phyloP scores from a whole-genome alignment of 2,888 invertebrate species.

The Plusia festucae region DNA sequence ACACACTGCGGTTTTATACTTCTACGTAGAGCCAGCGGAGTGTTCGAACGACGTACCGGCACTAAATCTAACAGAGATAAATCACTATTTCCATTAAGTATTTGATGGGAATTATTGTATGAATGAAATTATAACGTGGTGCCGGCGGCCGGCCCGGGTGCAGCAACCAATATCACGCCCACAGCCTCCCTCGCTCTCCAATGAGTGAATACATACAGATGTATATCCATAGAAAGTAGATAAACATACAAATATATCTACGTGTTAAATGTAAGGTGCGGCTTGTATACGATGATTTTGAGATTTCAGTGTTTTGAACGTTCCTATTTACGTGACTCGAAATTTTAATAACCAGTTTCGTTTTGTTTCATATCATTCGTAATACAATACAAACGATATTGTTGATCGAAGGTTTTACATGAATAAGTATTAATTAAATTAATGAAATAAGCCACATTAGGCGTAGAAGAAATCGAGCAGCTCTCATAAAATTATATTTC shows the following conservation, averaged over 20 bases:
- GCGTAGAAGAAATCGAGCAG: too few species aligned
- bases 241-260: slow-evolving; percentile 60
- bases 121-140: slow-evolving; percentile 72
- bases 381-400: too few species aligned
- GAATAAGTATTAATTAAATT: too few species aligned
- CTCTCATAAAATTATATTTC: too few species aligned
- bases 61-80: slow-evolving; percentile 74
- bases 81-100: slow-evolving; percentile 79
- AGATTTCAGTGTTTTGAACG: slow-evolving; percentile 27
- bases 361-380: slow-evolving; percentile 39
- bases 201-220: slow-evolving; percentile 73
- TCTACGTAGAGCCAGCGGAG: slow-evolving; percentile 59
- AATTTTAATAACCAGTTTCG: slow-evolving; percentile 2
- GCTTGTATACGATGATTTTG: slow-evolving; percentile 65
- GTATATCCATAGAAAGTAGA: slow-evolving; percentile 75
- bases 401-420: too few species aligned
- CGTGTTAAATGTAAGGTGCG: slow-evolving; percentile 70
- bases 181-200: slow-evolving; percentile 85
- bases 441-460: too few species aligned
- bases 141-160: slow-evolving; percentile 80
- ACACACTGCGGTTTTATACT: slow-evolving; percentile 62
- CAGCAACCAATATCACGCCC: slow-evolving; percentile 81
- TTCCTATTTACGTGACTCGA: slow-evolving; percentile 37
- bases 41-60: slow-evolving; percentile 68
- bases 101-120: slow-evolving; percentile 75